Percentiles rank a stretch among this genome's conserved stretches.
Conservation (phyloP, 1,140 invertebrate species). For the Drosophila kepulauana region DNA sequence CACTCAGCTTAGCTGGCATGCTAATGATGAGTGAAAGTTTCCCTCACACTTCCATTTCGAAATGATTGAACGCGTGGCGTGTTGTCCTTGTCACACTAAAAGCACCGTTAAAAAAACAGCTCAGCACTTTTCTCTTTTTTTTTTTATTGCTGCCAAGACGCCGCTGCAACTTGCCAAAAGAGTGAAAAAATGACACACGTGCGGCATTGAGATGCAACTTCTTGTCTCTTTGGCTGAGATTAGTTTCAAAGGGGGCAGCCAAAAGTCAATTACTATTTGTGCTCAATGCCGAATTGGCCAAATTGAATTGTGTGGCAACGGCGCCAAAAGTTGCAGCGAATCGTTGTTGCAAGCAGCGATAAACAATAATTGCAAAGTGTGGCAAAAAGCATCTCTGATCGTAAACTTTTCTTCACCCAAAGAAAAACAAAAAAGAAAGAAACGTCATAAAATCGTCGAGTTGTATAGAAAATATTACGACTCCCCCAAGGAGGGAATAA, state of each 20-base stretch:
- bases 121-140: neutral
- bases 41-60: too few relatives aligned
- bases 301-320: constrained; percentile 3
- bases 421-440: neutral
- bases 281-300: constrained; percentile 5
- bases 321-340: neutral
- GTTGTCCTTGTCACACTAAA: constrained; percentile 5
- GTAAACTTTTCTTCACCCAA: constrained; percentile 1
- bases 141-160: neutral
- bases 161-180: neutral
- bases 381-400: neutral
- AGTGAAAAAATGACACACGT: too few relatives aligned
- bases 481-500: neutral
- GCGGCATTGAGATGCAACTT: too few relatives aligned
- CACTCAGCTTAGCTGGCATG: neutral
- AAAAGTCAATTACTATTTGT: neutral
- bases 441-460: constrained; percentile 10
- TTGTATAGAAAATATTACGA: constrained; percentile 8
- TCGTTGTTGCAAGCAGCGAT: neutral
- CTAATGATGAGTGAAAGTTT: constrained; percentile 3
- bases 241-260: neutral
- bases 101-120: neutral
- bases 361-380: constrained; percentile 14
- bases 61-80: neutral
- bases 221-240: neutral